Percentiles rank a stretch among this genome's conserved stretches.
Conservation (phyloP, 1,140 invertebrate genomes). For the Mercenaria mercenaria region DNA sequence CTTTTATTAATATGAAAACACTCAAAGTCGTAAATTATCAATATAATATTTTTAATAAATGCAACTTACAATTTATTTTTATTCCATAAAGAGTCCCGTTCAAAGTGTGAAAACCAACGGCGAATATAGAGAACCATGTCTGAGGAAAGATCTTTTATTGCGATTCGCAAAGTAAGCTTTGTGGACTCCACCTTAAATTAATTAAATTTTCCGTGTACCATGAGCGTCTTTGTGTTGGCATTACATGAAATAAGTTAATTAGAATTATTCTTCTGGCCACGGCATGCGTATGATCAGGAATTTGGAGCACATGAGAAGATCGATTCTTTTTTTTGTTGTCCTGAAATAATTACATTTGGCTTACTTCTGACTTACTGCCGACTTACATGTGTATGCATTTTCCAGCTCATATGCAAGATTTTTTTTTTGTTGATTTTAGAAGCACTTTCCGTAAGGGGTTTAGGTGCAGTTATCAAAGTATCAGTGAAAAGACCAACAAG, state of each 20-base stretch:
- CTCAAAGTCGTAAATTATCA: too few relatives aligned
- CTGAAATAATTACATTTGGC: not conserved
- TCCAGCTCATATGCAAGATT: too few relatives aligned
- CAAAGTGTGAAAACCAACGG: not conserved
- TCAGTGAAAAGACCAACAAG: too few relatives aligned
- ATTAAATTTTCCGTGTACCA: not conserved
- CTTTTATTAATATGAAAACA: too few relatives aligned
- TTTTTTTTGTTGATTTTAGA: too few relatives aligned
- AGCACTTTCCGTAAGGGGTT: too few relatives aligned
- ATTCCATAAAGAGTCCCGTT: not conserved
- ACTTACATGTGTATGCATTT: not conserved
- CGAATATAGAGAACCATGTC: not conserved
- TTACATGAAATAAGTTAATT: slow-evolving; percentile 9
- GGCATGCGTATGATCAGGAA: not conserved
- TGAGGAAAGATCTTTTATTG: not conserved
- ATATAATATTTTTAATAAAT: too few relatives aligned
- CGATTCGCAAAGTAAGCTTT: not conserved
- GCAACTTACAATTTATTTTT: too few relatives aligned
- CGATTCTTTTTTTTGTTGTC: not conserved
- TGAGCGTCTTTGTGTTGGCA: not conserved
- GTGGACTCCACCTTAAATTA: not conserved
- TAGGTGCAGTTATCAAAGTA: too few relatives aligned
- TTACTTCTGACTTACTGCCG: not conserved
- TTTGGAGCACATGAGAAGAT: not conserved
- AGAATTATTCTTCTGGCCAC: not conserved